Base-by-base conservation (phyloP, 2,797 vertebrate genomes). In the Gadopsis marmoratus region DNA sequence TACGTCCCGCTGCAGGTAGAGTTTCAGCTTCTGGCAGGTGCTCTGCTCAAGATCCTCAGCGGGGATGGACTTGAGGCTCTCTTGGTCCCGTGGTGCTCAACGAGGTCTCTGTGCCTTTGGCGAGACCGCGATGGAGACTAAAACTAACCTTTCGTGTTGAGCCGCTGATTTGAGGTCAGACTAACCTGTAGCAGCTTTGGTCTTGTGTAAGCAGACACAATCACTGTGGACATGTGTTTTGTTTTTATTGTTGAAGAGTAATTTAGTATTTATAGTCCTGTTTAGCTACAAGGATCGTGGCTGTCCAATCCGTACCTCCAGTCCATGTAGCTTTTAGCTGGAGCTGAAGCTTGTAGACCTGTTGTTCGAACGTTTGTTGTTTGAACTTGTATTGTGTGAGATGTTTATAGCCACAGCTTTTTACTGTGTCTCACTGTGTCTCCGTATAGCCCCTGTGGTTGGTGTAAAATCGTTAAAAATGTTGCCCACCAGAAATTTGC, bases 171-270 rank as follows among this genome's bases (percentile, higher is more conserved):
- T 71, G 39, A 72, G 71, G 76, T 81, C 74, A 76, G 54, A 90
- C 87, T 84, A 88, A 90, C 87, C 81, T 68, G 86, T 90, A 91
- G 90, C 92, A 88, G 81, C 88, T 86, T 88, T 77, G 75, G 74
- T 87, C 62, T 76, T 29, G 65, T 82, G 64, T 83, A 62, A 92
- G 87, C 88, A 74, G 90, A 94, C 88, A 83, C 51, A 47, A 88
- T 90, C 93, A 93, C 91, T 94, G 93, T 95, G 93, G 89, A 90
- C 35, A n/a, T 62, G 88, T 81, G 45, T 75, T 83, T 88, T 80
- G 54, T 81, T 81, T 89, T 79, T 70, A 56, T 58, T 69, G 78
- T 85, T 72, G 4, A 48, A 23, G 74, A 69, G 58, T 81, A 29
- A 68, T 54, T 56, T n/a, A 64, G 41, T 78, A 78, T 84, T 65